phyloP scores from a whole-genome alignment of 1,140 invertebrate genomes.

The Ceratitis capitata region DNA sequence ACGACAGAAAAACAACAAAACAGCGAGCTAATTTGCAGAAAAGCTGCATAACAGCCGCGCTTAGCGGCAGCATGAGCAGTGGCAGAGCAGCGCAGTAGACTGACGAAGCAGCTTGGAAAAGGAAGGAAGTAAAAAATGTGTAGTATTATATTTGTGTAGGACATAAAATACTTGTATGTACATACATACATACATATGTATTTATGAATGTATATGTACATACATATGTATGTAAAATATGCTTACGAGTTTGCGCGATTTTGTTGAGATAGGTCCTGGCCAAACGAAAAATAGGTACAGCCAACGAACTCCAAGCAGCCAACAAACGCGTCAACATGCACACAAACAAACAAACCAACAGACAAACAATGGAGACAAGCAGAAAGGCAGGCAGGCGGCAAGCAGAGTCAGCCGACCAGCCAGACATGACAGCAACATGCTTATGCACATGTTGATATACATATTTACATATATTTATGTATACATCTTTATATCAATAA shows the following conservation, averaged over 20 bases:
- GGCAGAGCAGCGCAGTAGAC: neutral
- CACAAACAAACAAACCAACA: neutral
- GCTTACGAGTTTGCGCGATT: conserved; percentile 16
- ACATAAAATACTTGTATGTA: neutral
- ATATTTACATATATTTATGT: neutral
- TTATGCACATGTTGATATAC: neutral
- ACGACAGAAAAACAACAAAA: neutral
- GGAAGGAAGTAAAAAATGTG: conserved; percentile 29
- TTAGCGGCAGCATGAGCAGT: neutral
- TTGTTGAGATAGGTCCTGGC: conserved; percentile 65
- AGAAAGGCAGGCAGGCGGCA: neutral
- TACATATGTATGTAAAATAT: neutral
- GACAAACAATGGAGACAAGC: neutral
- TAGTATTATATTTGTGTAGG: neutral
- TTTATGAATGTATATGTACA: neutral
- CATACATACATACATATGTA: neutral
- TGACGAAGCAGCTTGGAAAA: neutral
- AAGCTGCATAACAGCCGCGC: neutral
- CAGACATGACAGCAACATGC: conserved; percentile 23
- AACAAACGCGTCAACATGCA: neutral
- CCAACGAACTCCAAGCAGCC: conserved; percentile 60
- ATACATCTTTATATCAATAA: neutral
- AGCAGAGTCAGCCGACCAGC: neutral
- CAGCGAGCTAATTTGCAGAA: neutral
- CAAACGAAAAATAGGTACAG: conserved; percentile 63